These are phyloP conservation scores for Lasioglossum oenotherae DNA, from an alignment of 2,888 invertebrate species.

Conservation along the genomic window DNA sequence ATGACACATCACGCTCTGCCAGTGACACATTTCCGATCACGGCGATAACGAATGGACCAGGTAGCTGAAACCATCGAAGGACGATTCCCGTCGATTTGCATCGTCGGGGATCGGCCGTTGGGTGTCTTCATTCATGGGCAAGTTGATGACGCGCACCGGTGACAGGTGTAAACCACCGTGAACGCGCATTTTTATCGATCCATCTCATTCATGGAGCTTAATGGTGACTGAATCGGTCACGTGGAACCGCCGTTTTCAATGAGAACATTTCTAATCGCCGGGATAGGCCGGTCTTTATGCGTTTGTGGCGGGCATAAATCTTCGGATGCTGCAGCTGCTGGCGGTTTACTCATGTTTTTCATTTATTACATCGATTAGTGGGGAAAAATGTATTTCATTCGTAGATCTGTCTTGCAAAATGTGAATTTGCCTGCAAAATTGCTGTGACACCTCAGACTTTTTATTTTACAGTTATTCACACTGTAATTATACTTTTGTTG, in stretches of 20 bases:
- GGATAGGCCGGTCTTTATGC: background rate
- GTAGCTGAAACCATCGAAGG: slow-evolving; percentile 33
- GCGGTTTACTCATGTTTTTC: background rate
- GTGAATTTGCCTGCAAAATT: background rate
- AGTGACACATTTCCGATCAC: slow-evolving; percentile 57
- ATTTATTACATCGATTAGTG: background rate
- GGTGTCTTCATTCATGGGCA: slow-evolving; percentile 12
- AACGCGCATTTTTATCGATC: slow-evolving; percentile 15
- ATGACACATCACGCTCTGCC: slow-evolving; percentile 53
- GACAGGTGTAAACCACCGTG: background rate
- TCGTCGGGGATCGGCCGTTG: slow-evolving; percentile 13
- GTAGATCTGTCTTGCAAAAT: background rate
- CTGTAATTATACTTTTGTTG: no score
- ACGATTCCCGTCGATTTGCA: slow-evolving; percentile 27
- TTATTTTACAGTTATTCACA: no score
- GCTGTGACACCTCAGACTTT: no score
- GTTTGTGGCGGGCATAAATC: background rate
- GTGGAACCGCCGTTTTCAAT: background rate
- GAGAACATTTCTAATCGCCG: background rate
- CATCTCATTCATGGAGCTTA: slow-evolving; percentile 3
- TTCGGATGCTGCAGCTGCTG: background rate
- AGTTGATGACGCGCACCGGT: background rate
- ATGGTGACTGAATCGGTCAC: background rate
- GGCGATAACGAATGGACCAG: slow-evolving; percentile 46
- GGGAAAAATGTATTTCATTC: background rate